These are phyloP conservation scores for Simalia tracyae DNA, from an alignment of 2,797 vertebrate species.

Conservation along the genomic window DNA sequence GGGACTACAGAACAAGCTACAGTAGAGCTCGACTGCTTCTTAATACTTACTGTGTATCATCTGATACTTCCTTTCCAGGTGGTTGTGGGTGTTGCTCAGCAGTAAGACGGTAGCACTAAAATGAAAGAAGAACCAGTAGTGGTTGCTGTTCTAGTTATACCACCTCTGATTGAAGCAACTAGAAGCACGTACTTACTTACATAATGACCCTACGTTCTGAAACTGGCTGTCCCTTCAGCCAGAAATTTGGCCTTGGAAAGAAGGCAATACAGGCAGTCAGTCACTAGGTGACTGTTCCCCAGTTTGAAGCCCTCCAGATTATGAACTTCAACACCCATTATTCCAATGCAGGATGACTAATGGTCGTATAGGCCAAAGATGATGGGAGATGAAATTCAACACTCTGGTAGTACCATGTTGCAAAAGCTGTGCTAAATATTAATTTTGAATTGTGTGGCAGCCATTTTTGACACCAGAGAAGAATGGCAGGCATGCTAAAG, in stretches of 20 bases:
- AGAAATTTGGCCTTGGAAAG: neutral
- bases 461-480: neutral
- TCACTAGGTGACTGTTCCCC: neutral
- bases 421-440: neutral
- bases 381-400: neutral
- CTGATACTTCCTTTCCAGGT: neutral
- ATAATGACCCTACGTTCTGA: neutral
- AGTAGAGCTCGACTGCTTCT: neutral
- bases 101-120: neutral
- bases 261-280: neutral
- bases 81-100: neutral
- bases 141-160: neutral
- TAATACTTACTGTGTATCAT: neutral
- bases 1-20: neutral
- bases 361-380: neutral
- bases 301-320: neutral
- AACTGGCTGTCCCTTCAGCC: neutral
- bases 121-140: neutral
- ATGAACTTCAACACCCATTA: neutral
- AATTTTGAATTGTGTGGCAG: neutral
- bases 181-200: neutral
- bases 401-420: neutral
- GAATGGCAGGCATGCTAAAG: neutral
- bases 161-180: neutral
- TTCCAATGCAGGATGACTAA: neutral